Evolutionary conservation across 2,113 vertebrate genomes (phyloP).

Genomic region (Triplophysa dalaica): DNA sequence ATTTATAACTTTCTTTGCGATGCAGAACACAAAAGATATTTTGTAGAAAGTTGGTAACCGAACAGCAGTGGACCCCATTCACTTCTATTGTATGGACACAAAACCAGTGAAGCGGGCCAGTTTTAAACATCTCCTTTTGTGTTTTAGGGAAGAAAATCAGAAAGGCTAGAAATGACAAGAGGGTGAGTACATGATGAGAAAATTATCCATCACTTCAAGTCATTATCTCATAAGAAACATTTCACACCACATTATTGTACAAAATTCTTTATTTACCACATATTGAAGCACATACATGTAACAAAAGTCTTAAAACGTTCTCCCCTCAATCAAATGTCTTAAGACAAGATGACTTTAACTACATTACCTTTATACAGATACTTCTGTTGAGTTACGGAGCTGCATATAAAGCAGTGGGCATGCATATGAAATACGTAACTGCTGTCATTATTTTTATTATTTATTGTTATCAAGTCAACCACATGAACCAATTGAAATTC

Average conservation of each 20-base stretch:
- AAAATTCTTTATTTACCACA: constrained; percentile 6
- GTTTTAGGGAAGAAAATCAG: neutral
- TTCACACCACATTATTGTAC: neutral
- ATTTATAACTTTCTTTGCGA: too few species aligned
- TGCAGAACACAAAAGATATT: too few species aligned
- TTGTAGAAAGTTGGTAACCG: too few species aligned
- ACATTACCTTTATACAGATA: neutral
- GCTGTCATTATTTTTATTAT: neutral
- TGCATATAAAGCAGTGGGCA: neutral
- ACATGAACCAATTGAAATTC: neutral
- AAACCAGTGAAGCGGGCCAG: too few species aligned
- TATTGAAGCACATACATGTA: neutral
- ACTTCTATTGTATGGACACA: too few species aligned
- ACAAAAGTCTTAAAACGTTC: constrained; percentile 7
- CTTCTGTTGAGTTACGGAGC: neutral
- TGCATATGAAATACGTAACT: neutral
- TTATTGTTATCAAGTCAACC: neutral
- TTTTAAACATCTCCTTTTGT: too few species aligned
- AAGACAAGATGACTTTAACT: neutral
- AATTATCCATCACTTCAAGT: too few species aligned
- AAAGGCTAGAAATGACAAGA: too few species aligned
- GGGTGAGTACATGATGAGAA: neutral
- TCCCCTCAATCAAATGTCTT: too few species aligned
- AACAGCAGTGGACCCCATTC: too few species aligned
- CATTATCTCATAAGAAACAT: neutral